Base-by-base conservation (phyloP, 2,113 vertebrate genomes). In the Bathybates hornii region DNA sequence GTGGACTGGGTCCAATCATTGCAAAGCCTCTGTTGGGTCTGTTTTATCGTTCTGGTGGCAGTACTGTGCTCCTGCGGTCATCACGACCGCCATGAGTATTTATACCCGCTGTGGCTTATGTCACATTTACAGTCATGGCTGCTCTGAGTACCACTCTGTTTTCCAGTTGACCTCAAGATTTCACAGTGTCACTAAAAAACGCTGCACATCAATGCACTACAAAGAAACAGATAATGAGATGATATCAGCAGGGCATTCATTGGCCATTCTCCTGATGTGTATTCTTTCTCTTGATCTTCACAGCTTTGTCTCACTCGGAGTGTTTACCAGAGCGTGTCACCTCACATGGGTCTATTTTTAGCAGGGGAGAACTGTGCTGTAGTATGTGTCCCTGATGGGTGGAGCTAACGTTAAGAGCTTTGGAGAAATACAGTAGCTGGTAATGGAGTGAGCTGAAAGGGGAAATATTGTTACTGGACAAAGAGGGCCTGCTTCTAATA, bases 281-380 rank as follows among this genome's bases (percentile, higher is more conserved):
- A 66, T 79, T 86, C 66, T 79, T 83, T 68, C 73, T 88, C 86
- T 89, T 81, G 34, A 88, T 90, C 82, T 84, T 71, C 14, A 9
- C 82, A 73, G 87, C 85, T 57, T 88, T 93, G 82, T 89, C 86
- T 91, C 45, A 43, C 80, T 84, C 17, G 2, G 41, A 57, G 66
- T 94, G 93, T 95, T 95, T 95, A 95, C 89, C 91, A 86, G 83
- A 92, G 89, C 86, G 89, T 93, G 94, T 94, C 94, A 61, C 86
- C 92, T 94, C 94, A 93, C 94, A 93, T 95, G 94, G 93, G 86
- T 87, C 92, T 96, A 95, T 95, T 95, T 95, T 93, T 95, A 95
- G 95, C 84, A 27, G n/a, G 61, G 5, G 86, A 86, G 88, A 91
- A 88, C 63, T 85, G 90, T 82, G 86, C 78, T 84, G 57, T 84